Base-by-base conservation (phyloP, 2,888 invertebrate species). In the Peribatodes rhomboidaria region DNA sequence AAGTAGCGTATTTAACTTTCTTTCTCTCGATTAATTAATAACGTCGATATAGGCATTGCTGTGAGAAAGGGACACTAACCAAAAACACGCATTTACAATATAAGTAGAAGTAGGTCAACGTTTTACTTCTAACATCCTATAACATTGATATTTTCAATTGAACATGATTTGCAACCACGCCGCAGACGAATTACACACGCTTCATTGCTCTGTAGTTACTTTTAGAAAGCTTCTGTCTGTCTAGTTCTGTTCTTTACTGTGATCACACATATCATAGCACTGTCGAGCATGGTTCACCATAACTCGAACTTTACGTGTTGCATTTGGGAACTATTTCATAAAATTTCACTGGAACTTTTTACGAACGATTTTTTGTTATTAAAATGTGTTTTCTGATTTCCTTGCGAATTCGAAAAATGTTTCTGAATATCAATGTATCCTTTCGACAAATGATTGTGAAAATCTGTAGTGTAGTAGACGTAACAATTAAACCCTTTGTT, bases 221-320 rank as follows among this genome's bases (percentile, higher is more conserved):
- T 61, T 74, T 80, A 81, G 81, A 74, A 72, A 82, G 89, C 89
- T 90, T 90, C 78, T 85, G 87, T 88, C 82, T 87, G 85, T 86
- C 81, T 78, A 79, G 69, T 82, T 75, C 73, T 75, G 66, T 72
- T 65, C 65, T 68, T 65, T 60, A 52, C 41, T 70, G 68, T 81
- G 77, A 55, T 60, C 55, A 68, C 61, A 63, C 64, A 65, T 71
- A 13, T 68, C 58, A 60, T 55, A 47, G 42, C 63, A 67, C 68
- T 37, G 35, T 18, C 49, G 2, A 49, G 56, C 56, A 62, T 62
- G 62, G 20, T 42, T 42, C 54, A 41, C 27, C 20, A 41, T 52
- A 52, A 52, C 20, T 7, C 20, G 11, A 41, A 41, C 41, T 33
- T 41, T 4, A 22, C 53, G 41, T 11, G 2, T 50, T 18, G 18